Evolutionary conservation across 2,888 invertebrate genomes (phyloP).

Genomic region (Drosophila quinaria): DNA sequence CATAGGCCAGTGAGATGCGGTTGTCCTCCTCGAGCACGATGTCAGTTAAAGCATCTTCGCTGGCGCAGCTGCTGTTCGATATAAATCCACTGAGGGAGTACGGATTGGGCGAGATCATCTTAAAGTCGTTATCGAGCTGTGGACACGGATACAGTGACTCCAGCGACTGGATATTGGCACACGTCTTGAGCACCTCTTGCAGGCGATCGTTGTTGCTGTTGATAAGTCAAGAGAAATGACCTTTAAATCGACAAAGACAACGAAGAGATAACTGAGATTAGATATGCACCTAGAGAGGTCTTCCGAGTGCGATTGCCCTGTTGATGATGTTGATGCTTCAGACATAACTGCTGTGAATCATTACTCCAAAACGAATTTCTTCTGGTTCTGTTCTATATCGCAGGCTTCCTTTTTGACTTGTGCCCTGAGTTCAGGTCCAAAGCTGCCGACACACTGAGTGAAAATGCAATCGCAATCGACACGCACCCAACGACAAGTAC

Average conservation of each 20-base stretch:
- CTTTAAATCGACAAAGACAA: background rate
- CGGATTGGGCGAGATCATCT: conserved; percentile 78
- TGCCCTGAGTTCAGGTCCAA: conserved; percentile 45
- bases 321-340: conserved; percentile 66
- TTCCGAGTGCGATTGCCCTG: conserved; percentile 66
- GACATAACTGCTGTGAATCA: conserved; percentile 63
- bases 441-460: conserved; percentile 67
- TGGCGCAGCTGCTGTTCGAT: conserved; percentile 70
- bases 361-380: conserved; percentile 16
- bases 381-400: conserved; percentile 1
- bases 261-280: background rate
- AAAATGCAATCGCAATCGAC: conserved; percentile 51
- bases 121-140: conserved; percentile 69
- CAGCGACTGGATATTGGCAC: conserved; percentile 79
- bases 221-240: background rate
- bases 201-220: conserved; percentile 62
- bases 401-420: conserved; percentile 11
- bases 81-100: conserved; percentile 73
- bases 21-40: conserved; percentile 86
- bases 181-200: conserved; percentile 78
- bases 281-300: conserved; percentile 61
- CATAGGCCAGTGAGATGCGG: conserved; percentile 90
- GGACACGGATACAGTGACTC: conserved; percentile 71
- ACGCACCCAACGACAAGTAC: conserved; percentile 44
- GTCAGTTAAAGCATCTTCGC: conserved; percentile 81